Conservation (phyloP, 2,888 invertebrate genomes). For the Panzeria rudis region DNA sequence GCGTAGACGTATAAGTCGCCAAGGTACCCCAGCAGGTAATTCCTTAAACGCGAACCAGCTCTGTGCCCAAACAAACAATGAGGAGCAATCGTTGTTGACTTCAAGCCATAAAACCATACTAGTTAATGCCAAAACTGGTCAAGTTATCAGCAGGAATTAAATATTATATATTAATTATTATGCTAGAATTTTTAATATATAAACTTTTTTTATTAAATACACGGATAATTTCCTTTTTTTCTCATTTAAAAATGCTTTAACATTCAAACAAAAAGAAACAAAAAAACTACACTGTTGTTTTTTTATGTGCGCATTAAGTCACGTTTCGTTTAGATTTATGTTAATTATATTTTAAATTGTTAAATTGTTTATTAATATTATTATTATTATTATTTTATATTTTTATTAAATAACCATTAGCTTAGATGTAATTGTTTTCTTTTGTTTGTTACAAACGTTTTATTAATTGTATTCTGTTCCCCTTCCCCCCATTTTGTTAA, state of each 20-base stretch:
- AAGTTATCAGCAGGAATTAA: slow-evolving; percentile 83
- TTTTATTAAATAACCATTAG: slow-evolving; percentile 51
- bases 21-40: slow-evolving; percentile 65
- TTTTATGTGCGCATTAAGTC: slow-evolving; percentile 31
- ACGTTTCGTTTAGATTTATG: slow-evolving; percentile 48
- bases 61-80: slow-evolving; percentile 24
- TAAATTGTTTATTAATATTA: slow-evolving; percentile 55
- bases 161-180: slow-evolving; percentile 49
- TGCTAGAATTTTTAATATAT: slow-evolving; percentile 21
- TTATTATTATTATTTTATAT: slow-evolving; percentile 6
- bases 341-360: slow-evolving; percentile 46
- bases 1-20: slow-evolving; percentile 79
- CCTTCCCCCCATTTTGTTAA: slow-evolving; percentile 52
- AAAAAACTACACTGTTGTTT: slow-evolving; percentile 10
- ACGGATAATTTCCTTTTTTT: neutral
- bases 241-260: slow-evolving; percentile 35
- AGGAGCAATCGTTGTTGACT: slow-evolving; percentile 58
- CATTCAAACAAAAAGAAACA: slow-evolving; percentile 8
- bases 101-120: slow-evolving; percentile 82
- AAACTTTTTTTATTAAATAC: slow-evolving; percentile 11
- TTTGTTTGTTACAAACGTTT: slow-evolving; percentile 68
- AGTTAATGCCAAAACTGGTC: slow-evolving; percentile 83
- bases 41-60: slow-evolving; percentile 34
- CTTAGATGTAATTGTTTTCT: slow-evolving; percentile 45
- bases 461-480: slow-evolving; percentile 37